Evolutionary conservation across 2,888 invertebrate genomes (phyloP).

Genomic region (Meandrusa payeni): DNA sequence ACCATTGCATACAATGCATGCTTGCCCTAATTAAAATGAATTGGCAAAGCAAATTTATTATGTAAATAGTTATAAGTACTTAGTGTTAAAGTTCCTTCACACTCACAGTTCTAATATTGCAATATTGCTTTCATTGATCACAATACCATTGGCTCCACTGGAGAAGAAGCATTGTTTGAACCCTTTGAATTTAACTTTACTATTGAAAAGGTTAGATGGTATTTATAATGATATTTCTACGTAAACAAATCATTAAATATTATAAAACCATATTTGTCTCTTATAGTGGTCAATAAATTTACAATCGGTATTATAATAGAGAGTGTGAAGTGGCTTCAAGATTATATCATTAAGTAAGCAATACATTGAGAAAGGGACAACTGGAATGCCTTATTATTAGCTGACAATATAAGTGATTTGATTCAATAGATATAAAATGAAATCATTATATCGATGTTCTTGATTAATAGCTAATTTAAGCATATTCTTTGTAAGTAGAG

Average conservation of each 20-base stretch:
- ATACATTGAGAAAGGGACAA: constrained; percentile 36
- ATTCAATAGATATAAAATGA: background rate
- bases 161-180: no score
- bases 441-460: no score
- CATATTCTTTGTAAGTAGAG: no score
- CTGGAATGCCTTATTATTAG: constrained; percentile 53
- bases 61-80: constrained; percentile 23
- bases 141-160: no score
- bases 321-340: constrained; percentile 13
- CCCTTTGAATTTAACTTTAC: no score
- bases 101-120: background rate
- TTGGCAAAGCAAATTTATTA: constrained; percentile 24
- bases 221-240: no score
- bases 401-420: constrained; percentile 38
- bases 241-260: no score
- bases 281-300: no score
- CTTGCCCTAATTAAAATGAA: constrained; percentile 45
- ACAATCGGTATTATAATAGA: background rate
- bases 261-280: no score
- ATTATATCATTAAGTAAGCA: constrained; percentile 28
- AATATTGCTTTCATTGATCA: no score
- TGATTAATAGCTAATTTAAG: no score
- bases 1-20: constrained; percentile 57
- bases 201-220: no score
- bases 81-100: background rate